Percentiles rank a stretch among this genome's conserved stretches.
Evolutionary conservation across 2,113 vertebrate species (phyloP).

Genomic region (Catharus bicknelli): DNA sequence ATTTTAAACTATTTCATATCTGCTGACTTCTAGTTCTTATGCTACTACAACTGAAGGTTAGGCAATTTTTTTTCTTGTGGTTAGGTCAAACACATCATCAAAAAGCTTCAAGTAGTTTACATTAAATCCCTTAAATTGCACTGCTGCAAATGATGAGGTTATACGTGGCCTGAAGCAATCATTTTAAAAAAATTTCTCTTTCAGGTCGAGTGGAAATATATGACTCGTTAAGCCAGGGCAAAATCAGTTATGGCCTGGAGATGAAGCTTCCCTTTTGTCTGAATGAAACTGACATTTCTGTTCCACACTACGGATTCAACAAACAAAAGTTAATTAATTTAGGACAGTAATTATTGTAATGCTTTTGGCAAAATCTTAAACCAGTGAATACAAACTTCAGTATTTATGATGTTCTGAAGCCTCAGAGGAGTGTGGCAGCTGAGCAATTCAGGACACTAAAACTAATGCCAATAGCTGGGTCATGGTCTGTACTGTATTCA

Average conservation of each 20-base stretch:
- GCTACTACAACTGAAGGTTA: background rate
- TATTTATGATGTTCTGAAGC: background rate
- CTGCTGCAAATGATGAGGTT: slow-evolving; percentile 44
- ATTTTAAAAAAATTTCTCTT: slow-evolving; percentile 21
- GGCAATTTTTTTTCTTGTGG: background rate
- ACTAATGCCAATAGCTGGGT: background rate
- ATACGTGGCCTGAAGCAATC: slow-evolving; percentile 12
- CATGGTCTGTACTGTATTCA: background rate
- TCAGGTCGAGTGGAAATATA: slow-evolving; percentile 55
- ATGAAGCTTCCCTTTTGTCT: slow-evolving; percentile 58
- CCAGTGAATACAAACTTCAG: background rate
- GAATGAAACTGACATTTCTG: slow-evolving; percentile 63
- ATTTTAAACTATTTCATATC: background rate
- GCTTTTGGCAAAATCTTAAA: slow-evolving; percentile 42
- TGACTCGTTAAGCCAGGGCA: slow-evolving; percentile 53
- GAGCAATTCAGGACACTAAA: background rate
- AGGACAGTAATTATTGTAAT: slow-evolving; percentile 10
- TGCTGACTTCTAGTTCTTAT: background rate
- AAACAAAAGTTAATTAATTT: slow-evolving; percentile 58
- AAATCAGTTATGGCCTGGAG: slow-evolving; percentile 68
- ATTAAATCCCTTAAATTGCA: slow-evolving; percentile 44
- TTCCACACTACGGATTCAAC: slow-evolving; percentile 28
- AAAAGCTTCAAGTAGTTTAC: slow-evolving; percentile 43
- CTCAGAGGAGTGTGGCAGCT: background rate
- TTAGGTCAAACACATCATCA: slow-evolving; percentile 24